Conservation (phyloP, 2,113 vertebrate genomes). For the Plecotus auritus region DNA sequence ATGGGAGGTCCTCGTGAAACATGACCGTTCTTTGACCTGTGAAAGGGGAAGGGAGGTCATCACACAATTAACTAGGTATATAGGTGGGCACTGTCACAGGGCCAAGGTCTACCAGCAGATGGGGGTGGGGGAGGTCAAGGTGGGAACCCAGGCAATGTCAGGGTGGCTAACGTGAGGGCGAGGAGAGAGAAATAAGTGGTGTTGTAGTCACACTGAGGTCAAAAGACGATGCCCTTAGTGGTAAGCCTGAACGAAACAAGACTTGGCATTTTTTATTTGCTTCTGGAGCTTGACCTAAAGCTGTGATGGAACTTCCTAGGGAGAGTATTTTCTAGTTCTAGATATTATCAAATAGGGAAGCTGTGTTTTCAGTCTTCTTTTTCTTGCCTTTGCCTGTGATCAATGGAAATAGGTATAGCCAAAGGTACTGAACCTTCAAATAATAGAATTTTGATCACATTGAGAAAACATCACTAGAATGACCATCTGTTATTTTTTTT, state of each 20-base stretch:
- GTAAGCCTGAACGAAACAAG: not conserved
- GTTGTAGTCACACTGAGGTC: not conserved
- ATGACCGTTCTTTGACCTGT: not conserved
- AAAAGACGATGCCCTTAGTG: not conserved
- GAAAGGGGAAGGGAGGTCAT: not conserved
- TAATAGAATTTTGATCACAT: not conserved
- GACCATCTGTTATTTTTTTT: not conserved
- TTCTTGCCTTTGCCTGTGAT: not conserved
- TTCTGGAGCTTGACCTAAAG: not conserved
- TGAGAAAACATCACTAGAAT: not conserved
- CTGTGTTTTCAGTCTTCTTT: not conserved
- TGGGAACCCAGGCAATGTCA: not conserved
- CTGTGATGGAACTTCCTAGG: not conserved
- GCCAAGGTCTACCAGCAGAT: not conserved
- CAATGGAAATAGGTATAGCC: not conserved
- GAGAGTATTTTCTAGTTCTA: not conserved
- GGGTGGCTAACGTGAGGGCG: not conserved
- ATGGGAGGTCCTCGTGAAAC: not conserved
- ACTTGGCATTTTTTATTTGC: slow-evolving; percentile 24
- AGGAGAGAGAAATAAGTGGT: not conserved
- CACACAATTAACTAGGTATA: not conserved
- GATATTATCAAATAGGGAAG: not conserved
- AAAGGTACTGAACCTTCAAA: not conserved
- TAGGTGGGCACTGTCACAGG: not conserved
- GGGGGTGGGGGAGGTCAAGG: not conserved